phyloP scores from a whole-genome alignment of 2,888 invertebrate genomes.

The Tetropium fuscum region DNA sequence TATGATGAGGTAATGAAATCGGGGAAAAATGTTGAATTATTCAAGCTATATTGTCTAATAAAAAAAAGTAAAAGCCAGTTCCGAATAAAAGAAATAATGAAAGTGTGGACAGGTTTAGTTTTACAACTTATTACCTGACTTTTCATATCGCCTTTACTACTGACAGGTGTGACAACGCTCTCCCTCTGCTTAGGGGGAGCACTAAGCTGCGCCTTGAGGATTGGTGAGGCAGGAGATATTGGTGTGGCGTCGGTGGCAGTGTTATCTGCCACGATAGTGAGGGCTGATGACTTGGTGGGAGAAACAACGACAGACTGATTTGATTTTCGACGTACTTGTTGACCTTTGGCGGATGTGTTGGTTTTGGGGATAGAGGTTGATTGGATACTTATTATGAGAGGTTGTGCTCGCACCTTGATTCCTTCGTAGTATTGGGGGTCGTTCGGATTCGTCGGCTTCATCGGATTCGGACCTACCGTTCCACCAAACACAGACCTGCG shows the following conservation, averaged over 20 bases:
- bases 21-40: not conserved
- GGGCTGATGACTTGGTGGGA: constrained; percentile 28
- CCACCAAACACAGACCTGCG: constrained; percentile 87
- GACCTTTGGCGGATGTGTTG: constrained; percentile 37
- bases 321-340: constrained; percentile 46
- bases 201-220: constrained; percentile 87
- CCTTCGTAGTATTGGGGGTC: constrained; percentile 77
- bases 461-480: constrained; percentile 83
- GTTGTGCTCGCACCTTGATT: constrained; percentile 74
- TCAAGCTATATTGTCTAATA: constrained; percentile 13
- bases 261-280: constrained; percentile 42
- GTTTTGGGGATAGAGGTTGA: constrained; percentile 49
- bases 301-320: constrained; percentile 34
- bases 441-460: constrained; percentile 69
- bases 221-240: constrained; percentile 79
- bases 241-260: constrained; percentile 55
- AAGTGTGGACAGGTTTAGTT: constrained; percentile 17
- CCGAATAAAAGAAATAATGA: constrained; percentile 24
- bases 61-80: constrained; percentile 18
- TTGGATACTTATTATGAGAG: constrained; percentile 68
- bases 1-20: too few relatives aligned
- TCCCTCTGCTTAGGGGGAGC: constrained; percentile 71
- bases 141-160: constrained; percentile 64
- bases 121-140: constrained; percentile 68
- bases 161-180: constrained; percentile 57